A percentile compares a stretch with the other conserved stretches of the same genome.
phyloP scores from a whole-genome alignment of 2,888 invertebrate genomes.

The Craniophora ligustri region DNA sequence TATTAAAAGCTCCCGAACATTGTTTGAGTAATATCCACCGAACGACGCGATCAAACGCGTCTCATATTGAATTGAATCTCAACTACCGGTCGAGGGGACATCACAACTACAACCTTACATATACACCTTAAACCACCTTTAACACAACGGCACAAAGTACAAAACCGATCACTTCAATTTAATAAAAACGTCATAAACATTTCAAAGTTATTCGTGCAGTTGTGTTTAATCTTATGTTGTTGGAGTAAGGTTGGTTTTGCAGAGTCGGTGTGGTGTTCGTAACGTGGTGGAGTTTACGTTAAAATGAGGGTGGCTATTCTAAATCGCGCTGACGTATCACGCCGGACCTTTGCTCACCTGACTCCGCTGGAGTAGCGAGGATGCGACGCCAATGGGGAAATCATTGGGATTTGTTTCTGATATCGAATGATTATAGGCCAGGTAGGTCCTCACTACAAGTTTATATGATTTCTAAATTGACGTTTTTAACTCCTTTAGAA shows the following conservation, averaged over 20 bases:
- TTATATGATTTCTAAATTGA: neutral
- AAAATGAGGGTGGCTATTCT: slow-evolving; percentile 82
- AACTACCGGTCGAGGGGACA: slow-evolving; percentile 63
- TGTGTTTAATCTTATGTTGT: neutral
- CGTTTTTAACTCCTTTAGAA: no score
- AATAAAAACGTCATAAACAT: slow-evolving; percentile 38
- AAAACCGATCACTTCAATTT: slow-evolving; percentile 29
- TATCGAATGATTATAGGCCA: neutral
- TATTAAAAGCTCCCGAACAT: slow-evolving; percentile 61
- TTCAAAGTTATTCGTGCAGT: slow-evolving; percentile 22
- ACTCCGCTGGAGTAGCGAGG: slow-evolving; percentile 69
- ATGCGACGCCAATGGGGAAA: slow-evolving; percentile 48
- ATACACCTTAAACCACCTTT: slow-evolving; percentile 36
- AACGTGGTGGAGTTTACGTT: slow-evolving; percentile 60
- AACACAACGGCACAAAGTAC: slow-evolving; percentile 14
- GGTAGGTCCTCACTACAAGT: no score
- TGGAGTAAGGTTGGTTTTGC: slow-evolving; percentile 18
- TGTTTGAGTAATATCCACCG: slow-evolving; percentile 68
- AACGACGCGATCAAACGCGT: slow-evolving; percentile 78
- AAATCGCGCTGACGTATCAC: slow-evolving; percentile 85
- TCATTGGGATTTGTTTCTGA: neutral
- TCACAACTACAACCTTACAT: slow-evolving; percentile 50
- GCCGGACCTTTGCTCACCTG: slow-evolving; percentile 83
- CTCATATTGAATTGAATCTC: slow-evolving; percentile 82
- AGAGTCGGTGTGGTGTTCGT: neutral